phyloP scores from a whole-genome alignment of 2,797 vertebrate species.

The Catamblyrhynchus diadema region DNA sequence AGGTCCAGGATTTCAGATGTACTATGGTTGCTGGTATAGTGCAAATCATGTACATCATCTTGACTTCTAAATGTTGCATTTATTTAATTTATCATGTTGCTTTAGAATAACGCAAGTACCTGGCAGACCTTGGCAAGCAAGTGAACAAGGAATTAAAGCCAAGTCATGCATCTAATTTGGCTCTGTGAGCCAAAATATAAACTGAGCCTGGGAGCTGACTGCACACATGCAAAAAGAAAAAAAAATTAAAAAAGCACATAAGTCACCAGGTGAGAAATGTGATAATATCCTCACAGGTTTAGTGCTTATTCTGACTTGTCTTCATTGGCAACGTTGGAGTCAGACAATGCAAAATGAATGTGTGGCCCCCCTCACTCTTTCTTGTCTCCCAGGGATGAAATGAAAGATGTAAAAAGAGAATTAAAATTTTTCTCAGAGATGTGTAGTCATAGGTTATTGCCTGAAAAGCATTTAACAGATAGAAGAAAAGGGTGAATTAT shows the following conservation, averaged over 20 bases:
- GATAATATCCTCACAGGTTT: neutral
- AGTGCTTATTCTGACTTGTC: neutral
- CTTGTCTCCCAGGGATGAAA: neutral
- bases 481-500: neutral
- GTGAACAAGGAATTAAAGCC: constrained; percentile 37
- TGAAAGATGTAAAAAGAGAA: neutral
- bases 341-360: neutral
- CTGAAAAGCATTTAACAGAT: constrained; percentile 1
- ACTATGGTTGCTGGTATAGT: neutral
- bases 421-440: neutral
- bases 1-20: neutral
- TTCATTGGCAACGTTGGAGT: neutral
- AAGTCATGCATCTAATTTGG: constrained; percentile 66
- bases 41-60: constrained; percentile 6
- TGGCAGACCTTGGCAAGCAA: constrained; percentile 51
- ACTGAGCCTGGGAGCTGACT: constrained; percentile 48
- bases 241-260: neutral
- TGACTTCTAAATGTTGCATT: constrained; percentile 63
- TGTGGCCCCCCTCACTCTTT: constrained; percentile 1
- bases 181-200: constrained; percentile 54
- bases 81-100: constrained; percentile 63
- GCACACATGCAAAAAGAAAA: constrained; percentile 27
- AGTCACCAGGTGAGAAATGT: neutral
- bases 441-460: neutral
- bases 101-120: constrained; percentile 47